Conservation (phyloP, 2,113 vertebrate genomes). For the Anser cygnoides region DNA sequence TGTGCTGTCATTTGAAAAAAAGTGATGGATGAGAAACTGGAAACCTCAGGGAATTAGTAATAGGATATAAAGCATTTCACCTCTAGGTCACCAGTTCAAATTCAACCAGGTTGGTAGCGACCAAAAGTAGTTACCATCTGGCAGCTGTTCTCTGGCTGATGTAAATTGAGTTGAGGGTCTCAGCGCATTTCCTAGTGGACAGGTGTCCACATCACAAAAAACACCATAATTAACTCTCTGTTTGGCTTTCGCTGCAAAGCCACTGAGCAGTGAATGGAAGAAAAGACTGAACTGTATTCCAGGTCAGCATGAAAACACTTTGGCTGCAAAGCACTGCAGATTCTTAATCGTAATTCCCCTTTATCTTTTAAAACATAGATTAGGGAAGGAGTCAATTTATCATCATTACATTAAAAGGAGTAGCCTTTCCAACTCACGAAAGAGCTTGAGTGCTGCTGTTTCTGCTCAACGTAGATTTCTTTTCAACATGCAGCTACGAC, state of each 20-base stretch:
- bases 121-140: slow-evolving; percentile 71
- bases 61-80: slow-evolving; percentile 75
- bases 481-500: background rate
- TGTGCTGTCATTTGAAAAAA: slow-evolving; percentile 69
- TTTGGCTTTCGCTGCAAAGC: slow-evolving; percentile 56
- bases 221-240: slow-evolving; percentile 66
- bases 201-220: slow-evolving; percentile 69
- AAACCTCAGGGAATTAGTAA: slow-evolving; percentile 73
- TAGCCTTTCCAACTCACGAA: background rate
- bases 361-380: slow-evolving; percentile 2
- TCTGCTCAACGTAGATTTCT: background rate
- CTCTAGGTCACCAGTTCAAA: slow-evolving; percentile 73
- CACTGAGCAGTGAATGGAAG: background rate
- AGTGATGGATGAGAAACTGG: slow-evolving; percentile 73
- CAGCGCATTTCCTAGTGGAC: slow-evolving; percentile 67
- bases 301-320: background rate
- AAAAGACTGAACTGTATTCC: slow-evolving; percentile 1
- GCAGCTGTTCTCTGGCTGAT: slow-evolving; percentile 70
- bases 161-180: slow-evolving; percentile 75
- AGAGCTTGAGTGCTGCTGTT: background rate
- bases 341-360: slow-evolving; percentile 5
- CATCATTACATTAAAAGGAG: background rate
- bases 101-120: slow-evolving; percentile 68
- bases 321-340: background rate
- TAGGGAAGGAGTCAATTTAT: background rate